Evolutionary conservation across 2,888 invertebrate species (phyloP).

Genomic region (Hirudinaria manillensis): DNA sequence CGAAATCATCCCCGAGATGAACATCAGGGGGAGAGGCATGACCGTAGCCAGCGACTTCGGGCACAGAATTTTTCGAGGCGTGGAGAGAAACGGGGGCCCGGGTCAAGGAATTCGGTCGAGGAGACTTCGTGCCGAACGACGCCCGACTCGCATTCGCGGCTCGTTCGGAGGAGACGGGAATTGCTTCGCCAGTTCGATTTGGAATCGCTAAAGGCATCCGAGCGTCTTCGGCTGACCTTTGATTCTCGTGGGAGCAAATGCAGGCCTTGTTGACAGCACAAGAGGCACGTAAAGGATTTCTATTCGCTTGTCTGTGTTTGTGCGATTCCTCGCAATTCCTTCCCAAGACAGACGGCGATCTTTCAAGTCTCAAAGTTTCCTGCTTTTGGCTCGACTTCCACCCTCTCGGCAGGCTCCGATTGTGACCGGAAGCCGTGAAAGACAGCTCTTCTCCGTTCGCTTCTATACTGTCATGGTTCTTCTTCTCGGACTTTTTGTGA

Average conservation of each 20-base stretch:
- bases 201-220: too few relatives aligned
- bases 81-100: not conserved
- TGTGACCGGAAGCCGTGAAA: not conserved
- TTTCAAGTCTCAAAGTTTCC: not conserved
- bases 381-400: conserved; percentile 6
- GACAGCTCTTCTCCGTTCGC: not conserved
- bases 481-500: not conserved
- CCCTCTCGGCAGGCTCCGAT: not conserved
- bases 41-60: conserved; percentile 23
- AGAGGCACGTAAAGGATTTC: not conserved
- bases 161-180: not conserved
- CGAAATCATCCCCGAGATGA: not conserved
- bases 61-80: not conserved
- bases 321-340: not conserved
- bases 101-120: not conserved
- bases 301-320: not conserved
- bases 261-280: not conserved
- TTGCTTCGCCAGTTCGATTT: not conserved
- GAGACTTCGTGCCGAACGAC: not conserved
- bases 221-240: not conserved
- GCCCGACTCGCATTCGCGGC: not conserved
- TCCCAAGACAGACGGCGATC: not conserved
- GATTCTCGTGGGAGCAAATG: not conserved
- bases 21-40: conserved; percentile 26
- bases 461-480: not conserved